These are phyloP conservation scores for Hypena proboscidalis DNA, from an alignment of 2,888 invertebrate species.

Conservation along the genomic window DNA sequence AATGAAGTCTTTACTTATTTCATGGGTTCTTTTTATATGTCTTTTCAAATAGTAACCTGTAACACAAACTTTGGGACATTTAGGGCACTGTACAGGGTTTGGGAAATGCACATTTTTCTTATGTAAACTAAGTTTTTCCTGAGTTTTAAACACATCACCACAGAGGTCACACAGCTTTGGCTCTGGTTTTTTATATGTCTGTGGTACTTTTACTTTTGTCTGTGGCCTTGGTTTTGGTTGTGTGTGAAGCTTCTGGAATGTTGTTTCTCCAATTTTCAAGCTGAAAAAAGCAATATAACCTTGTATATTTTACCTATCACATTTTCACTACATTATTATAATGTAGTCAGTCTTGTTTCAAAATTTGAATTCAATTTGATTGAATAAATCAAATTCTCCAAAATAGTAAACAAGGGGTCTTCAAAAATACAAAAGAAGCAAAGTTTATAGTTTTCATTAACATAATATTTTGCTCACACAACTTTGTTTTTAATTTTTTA, in stretches of 20 bases:
- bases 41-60: slow-evolving; percentile 63
- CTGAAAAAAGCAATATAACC: too few species aligned
- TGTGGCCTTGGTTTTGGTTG: slow-evolving; percentile 34
- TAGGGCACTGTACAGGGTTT: slow-evolving; percentile 61
- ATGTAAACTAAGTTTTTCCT: slow-evolving; percentile 60
- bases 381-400: too few species aligned
- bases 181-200: slow-evolving; percentile 38
- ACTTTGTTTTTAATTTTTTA: too few species aligned
- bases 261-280: slow-evolving; percentile 48
- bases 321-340: too few species aligned
- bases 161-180: slow-evolving; percentile 71
- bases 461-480: too few species aligned
- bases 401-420: too few species aligned
- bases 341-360: too few species aligned
- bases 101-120: slow-evolving; percentile 60
- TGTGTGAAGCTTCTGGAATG: slow-evolving; percentile 29
- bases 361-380: too few species aligned
- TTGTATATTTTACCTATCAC: too few species aligned
- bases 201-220: slow-evolving; percentile 40
- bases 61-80: slow-evolving; percentile 61
- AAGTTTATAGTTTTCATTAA: too few species aligned
- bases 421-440: too few species aligned
- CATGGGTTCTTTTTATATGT: slow-evolving; percentile 70
- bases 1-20: slow-evolving; percentile 56
- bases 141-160: slow-evolving; percentile 62